These are phyloP conservation scores for Scaptomyza hsui DNA, from an alignment of 1,140 invertebrate genomes.

Conservation along the genomic window DNA sequence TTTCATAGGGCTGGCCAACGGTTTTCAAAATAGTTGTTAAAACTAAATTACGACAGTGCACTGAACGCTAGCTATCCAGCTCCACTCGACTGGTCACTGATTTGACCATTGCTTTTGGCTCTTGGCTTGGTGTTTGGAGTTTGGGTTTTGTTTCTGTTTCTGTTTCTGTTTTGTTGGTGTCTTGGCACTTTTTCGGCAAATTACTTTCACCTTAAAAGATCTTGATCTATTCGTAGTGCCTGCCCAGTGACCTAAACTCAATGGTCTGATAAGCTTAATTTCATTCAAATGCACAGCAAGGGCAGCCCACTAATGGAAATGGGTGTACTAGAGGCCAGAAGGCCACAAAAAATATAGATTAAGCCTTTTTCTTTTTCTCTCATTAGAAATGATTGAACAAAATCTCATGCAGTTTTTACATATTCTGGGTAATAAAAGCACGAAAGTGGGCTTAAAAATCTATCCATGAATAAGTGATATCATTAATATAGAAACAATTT, in stretches of 20 bases:
- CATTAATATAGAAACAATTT: no score
- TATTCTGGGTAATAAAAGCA: no score
- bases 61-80: conserved; percentile 50
- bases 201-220: conserved; percentile 52
- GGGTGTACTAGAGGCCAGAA: conserved; percentile 10
- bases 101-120: conserved; percentile 31
- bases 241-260: conserved; percentile 79
- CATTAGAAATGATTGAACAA: no score
- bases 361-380: conserved; percentile 8
- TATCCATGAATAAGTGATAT: no score
- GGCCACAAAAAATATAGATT: conserved; percentile 3
- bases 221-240: conserved; percentile 41
- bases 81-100: conserved; percentile 31
- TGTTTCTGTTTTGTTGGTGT: neutral
- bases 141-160: conserved; percentile 5
- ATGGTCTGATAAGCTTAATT: conserved; percentile 73
- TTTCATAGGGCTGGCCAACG: conserved; percentile 61
- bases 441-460: no score
- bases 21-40: conserved; percentile 66
- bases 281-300: conserved; percentile 41
- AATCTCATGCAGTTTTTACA: no score
- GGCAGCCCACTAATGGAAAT: conserved; percentile 21
- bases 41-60: conserved; percentile 73
- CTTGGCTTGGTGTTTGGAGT: conserved; percentile 12
- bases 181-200: conserved; percentile 34